phyloP scores from a whole-genome alignment of 2,113 vertebrate genomes.

The Helogale parvula region DNA sequence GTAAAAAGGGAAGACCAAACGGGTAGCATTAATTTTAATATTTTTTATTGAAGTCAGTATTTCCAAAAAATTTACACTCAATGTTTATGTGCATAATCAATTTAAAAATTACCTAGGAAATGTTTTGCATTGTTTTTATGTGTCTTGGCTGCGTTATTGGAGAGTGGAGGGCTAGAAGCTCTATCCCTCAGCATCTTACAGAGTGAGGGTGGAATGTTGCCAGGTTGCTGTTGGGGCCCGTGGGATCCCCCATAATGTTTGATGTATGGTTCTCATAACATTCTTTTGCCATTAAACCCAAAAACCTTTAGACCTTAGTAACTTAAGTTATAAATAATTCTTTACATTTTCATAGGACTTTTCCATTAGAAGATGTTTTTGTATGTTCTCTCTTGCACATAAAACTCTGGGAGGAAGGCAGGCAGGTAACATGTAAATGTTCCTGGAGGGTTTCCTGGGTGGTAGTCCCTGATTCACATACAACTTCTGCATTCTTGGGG shows the following conservation, averaged over 20 bases:
- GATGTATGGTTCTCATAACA: too few species aligned
- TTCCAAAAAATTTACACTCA: background rate
- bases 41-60: background rate
- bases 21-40: background rate
- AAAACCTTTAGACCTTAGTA: background rate
- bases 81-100: background rate
- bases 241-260: background rate
- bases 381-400: background rate
- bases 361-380: background rate
- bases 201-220: background rate
- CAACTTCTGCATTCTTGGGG: too few species aligned
- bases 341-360: background rate
- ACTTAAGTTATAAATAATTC: background rate
- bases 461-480: background rate
- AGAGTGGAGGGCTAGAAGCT: background rate
- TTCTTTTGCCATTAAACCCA: background rate
- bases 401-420: background rate
- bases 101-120: background rate
- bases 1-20: background rate
- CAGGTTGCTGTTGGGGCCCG: rapidly evolving
- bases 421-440: background rate
- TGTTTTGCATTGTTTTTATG: background rate
- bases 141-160: background rate
- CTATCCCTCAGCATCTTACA: rapidly evolving
- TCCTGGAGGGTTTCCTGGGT: too few species aligned